phyloP scores from a whole-genome alignment of 2,888 invertebrate genomes.

The Sialis fuliginosa region DNA sequence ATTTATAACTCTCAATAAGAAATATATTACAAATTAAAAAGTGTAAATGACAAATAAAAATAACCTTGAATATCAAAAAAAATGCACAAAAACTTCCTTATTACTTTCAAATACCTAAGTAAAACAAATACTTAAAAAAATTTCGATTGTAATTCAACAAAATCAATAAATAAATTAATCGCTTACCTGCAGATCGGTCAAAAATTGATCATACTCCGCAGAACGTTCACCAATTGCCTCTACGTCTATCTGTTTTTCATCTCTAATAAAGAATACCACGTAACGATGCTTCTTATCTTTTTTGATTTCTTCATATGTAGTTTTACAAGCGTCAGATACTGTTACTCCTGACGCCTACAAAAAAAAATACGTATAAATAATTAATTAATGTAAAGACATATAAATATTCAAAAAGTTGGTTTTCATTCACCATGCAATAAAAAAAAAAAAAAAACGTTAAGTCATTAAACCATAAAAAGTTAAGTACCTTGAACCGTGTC shows the following conservation, averaged over 20 bases:
- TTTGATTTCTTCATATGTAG: slow-evolving; percentile 91
- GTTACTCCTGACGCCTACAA: slow-evolving; percentile 89
- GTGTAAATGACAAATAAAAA: no score
- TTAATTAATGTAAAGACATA: background rate
- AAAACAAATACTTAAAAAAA: no score
- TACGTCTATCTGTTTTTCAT: slow-evolving; percentile 91
- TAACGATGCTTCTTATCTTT: slow-evolving; percentile 95
- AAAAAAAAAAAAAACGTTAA: background rate
- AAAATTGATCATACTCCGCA: slow-evolving; percentile 85
- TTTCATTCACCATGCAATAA: background rate
- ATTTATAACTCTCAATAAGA: no score
- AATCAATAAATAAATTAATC: background rate
- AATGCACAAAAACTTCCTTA: no score
- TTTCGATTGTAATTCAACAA: no score
- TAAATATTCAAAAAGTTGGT: background rate
- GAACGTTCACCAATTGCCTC: slow-evolving; percentile 81
- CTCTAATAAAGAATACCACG: slow-evolving; percentile 89
- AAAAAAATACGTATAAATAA: background rate
- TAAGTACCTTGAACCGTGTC: no score
- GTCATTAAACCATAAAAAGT: background rate
- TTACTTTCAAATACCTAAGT: no score
- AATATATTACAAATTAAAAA: background rate
- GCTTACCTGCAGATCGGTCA: slow-evolving; percentile 68
- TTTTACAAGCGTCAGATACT: slow-evolving; percentile 89
- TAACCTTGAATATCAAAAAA: no score